Percentiles rank a stretch among this genome's conserved stretches.
These are phyloP conservation scores for Philaenus spumarius DNA, from an alignment of 1,140 invertebrate genomes.

Conservation along the genomic window DNA sequence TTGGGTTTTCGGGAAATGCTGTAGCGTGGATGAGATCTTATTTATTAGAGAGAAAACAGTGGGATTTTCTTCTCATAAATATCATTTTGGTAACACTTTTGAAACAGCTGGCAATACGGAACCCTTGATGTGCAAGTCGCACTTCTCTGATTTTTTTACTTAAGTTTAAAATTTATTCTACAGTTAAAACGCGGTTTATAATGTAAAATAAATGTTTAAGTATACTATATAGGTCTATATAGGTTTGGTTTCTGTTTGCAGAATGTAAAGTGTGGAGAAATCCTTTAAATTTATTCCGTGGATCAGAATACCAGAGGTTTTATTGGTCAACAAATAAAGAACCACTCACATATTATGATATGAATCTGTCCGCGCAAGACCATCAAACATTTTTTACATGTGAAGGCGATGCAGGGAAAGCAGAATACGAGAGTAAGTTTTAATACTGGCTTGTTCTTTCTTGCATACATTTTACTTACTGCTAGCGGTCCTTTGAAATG, in stretches of 20 bases:
- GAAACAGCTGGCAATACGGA: too few species aligned
- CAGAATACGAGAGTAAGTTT: conserved; percentile 79
- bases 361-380: conserved; percentile 98
- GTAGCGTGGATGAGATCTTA: too few species aligned
- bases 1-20: too few species aligned
- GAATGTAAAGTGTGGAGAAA: conserved; percentile 98
- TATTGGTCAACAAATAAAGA: conserved; percentile 88
- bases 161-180: too few species aligned
- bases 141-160: neutral
- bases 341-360: conserved; percentile 96
- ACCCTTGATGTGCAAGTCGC: too few species aligned
- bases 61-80: too few species aligned
- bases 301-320: conserved; percentile 93
- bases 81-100: too few species aligned
- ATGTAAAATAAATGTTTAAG: neutral
- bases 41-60: too few species aligned
- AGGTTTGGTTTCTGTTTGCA: conserved; percentile 40
- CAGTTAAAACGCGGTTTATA: too few species aligned
- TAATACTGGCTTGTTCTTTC: too few species aligned
- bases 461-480: too few species aligned
- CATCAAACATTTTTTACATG: conserved; percentile 98
- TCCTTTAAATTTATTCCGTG: conserved; percentile 91
- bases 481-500: too few species aligned
- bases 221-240: neutral
- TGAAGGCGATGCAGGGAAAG: conserved; percentile 81